A percentile compares a stretch with the other conserved stretches of the same genome.
phyloP scores from a whole-genome alignment of 1,140 invertebrate species.

The Trichonephila inaurata region DNA sequence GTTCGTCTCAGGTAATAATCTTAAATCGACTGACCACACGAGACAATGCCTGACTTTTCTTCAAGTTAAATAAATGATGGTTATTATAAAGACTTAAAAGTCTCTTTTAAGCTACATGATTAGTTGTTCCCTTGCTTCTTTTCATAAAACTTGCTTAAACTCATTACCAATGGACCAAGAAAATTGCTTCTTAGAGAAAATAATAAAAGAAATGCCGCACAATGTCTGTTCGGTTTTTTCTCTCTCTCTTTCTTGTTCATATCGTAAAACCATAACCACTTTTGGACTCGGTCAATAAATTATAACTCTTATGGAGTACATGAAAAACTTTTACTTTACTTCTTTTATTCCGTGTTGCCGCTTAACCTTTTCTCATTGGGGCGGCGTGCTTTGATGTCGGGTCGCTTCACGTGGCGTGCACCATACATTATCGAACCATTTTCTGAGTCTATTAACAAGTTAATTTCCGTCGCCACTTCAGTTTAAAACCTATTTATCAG shows the following conservation, averaged over 20 bases:
- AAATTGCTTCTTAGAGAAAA: conserved; percentile 51
- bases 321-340: not conserved
- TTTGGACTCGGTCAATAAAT: conserved; percentile 40
- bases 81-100: conserved; percentile 17
- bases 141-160: conserved; percentile 24
- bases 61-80: conserved; percentile 26
- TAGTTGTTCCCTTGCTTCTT: not conserved
- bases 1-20: not conserved
- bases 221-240: not conserved
- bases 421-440: not conserved
- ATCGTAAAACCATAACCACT: conserved; percentile 2
- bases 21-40: too few relatives aligned
- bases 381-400: conserved; percentile 19
- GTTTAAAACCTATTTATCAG: conserved; percentile 1
- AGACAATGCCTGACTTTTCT: conserved; percentile 5
- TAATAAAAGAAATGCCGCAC: not conserved
- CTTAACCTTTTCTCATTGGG: conserved; percentile 41
- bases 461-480: conserved; percentile 40
- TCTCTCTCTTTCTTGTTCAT: not conserved
- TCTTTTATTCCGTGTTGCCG: conserved; percentile 19
- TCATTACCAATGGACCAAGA: conserved; percentile 33
- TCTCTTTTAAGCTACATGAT: not conserved
- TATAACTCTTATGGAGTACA: conserved; percentile 27
- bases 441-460: conserved; percentile 34
- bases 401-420: conserved; percentile 8